Percentiles rank a stretch among this genome's conserved stretches.
phyloP scores from a whole-genome alignment of 2,797 vertebrate species.

The Thunnus albacares region DNA sequence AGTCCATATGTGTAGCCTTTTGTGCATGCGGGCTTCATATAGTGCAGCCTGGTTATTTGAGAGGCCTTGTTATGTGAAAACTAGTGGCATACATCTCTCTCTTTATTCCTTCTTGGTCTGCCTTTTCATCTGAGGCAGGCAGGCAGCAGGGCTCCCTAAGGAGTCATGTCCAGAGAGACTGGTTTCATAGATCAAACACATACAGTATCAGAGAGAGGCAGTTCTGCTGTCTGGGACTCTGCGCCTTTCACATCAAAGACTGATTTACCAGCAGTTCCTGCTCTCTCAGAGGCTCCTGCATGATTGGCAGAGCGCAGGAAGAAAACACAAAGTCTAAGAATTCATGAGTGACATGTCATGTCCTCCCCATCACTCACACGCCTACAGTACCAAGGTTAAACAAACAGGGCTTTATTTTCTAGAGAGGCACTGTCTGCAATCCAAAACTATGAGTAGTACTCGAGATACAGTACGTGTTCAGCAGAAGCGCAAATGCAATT shows the following conservation, averaged over 20 bases:
- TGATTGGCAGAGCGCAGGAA: conserved; percentile 64
- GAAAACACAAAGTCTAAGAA: conserved; percentile 39
- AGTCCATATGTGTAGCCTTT: conserved; percentile 18
- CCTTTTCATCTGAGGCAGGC: conserved; percentile 52
- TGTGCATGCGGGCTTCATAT: conserved; percentile 12
- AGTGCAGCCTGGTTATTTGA: conserved; percentile 19
- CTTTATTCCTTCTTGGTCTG: conserved; percentile 39
- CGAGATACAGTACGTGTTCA: conserved; percentile 31
- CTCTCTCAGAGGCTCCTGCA: conserved; percentile 56
- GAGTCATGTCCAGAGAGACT: conserved; percentile 65
- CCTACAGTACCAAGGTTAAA: conserved; percentile 62
- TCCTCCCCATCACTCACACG: conserved; percentile 40
- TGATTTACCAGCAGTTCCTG: conserved; percentile 61
- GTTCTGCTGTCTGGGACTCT: conserved; percentile 62
- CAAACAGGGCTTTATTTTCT: conserved; percentile 45
- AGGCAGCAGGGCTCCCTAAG: conserved; percentile 53
- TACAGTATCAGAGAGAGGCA: conserved; percentile 65
- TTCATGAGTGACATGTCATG: conserved; percentile 45
- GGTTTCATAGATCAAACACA: conserved; percentile 63
- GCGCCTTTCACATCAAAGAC: conserved; percentile 69
- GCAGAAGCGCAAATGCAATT: conserved; percentile 19
- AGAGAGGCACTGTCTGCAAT: conserved; percentile 4
- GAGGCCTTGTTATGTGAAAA: conserved; percentile 40
- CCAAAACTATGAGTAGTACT: conserved; percentile 16
- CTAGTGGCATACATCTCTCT: conserved; percentile 36